Conservation (phyloP, 2,113 vertebrate genomes). For the Cyanocitta stelleri region DNA sequence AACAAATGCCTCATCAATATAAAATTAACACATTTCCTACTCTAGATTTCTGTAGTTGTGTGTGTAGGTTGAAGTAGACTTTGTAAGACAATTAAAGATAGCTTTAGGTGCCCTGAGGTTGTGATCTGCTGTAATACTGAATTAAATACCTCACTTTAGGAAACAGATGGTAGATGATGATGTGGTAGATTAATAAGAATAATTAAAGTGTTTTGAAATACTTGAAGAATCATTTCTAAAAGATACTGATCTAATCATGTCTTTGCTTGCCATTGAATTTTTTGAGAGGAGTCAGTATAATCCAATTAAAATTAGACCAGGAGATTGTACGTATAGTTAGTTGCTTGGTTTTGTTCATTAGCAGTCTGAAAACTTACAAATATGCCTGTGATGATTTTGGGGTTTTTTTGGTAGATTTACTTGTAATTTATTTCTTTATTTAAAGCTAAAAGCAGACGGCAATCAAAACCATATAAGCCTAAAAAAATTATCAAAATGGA, state of each 20-base stretch:
- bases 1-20: background rate
- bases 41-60: background rate
- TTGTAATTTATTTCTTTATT: background rate
- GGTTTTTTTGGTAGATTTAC: background rate
- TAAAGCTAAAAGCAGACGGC: slow-evolving; percentile 93
- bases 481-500: slow-evolving; percentile 99
- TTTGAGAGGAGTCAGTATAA: background rate
- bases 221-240: background rate
- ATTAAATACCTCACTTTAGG: background rate
- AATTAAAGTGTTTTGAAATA: background rate
- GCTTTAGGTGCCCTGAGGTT: background rate
- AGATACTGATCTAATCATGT: background rate
- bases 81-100: background rate
- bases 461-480: slow-evolving; percentile 97
- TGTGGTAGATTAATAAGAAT: background rate
- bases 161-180: background rate
- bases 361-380: background rate
- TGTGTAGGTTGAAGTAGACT: background rate
- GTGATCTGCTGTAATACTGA: background rate
- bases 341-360: background rate
- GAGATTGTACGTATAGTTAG: background rate
- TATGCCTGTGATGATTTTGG: background rate
- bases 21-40: background rate
- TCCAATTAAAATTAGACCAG: background rate
- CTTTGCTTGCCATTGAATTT: background rate